Conservation (phyloP, 2,888 invertebrate species). For the Dysmachus trigonus region DNA sequence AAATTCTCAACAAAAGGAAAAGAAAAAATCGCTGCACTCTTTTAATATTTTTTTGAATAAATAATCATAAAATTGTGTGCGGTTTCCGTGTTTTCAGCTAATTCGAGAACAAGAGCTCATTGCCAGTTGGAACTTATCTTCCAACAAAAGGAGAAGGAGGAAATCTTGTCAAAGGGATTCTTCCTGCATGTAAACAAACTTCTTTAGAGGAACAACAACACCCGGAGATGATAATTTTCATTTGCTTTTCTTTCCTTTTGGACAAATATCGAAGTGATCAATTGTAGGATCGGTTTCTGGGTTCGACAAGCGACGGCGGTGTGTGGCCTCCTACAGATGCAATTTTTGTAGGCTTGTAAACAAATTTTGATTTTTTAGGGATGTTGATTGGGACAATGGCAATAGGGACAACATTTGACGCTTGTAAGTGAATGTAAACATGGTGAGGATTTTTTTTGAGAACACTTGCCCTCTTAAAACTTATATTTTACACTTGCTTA, state of each 20-base stretch:
- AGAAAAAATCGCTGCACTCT: background rate
- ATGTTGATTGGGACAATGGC: background rate
- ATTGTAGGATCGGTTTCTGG: background rate
- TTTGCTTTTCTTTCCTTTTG: background rate
- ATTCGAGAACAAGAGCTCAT: background rate
- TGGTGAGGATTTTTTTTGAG: background rate
- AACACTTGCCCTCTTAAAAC: background rate
- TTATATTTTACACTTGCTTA: background rate
- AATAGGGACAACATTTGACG: background rate
- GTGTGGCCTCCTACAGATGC: background rate
- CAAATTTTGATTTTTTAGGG: background rate
- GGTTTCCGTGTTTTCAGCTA: background rate
- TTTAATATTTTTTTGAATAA: constrained; percentile 13
- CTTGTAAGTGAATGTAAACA: background rate
- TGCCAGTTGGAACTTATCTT: background rate
- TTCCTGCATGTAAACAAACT: background rate
- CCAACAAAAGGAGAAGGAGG: background rate
- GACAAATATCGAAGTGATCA: background rate
- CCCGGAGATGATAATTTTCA: background rate
- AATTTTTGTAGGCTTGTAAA: background rate
- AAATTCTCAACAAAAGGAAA: background rate
- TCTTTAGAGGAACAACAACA: background rate
- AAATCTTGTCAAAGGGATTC: background rate
- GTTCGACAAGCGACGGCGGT: background rate
- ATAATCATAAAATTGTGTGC: background rate